These are phyloP conservation scores for Morone saxatilis DNA, from an alignment of 2,113 vertebrate genomes.

Conservation along the genomic window DNA sequence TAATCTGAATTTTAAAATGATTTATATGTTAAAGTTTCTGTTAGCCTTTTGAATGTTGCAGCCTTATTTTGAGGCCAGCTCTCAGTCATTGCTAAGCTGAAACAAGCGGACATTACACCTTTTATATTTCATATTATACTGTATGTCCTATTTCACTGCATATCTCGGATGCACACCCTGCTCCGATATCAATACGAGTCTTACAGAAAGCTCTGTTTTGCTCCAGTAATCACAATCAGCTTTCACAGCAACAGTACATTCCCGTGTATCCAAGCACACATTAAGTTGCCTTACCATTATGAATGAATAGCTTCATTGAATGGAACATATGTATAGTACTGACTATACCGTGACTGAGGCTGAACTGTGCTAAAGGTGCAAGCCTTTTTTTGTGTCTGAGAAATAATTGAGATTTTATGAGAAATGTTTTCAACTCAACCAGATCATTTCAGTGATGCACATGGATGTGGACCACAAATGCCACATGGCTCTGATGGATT, in stretches of 20 bases:
- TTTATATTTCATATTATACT: constrained; percentile 57
- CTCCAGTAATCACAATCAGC: constrained; percentile 55
- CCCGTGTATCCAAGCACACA: constrained; percentile 61
- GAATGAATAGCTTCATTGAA: constrained; percentile 47
- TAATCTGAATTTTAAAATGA: constrained; percentile 69
- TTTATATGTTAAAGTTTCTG: constrained; percentile 51
- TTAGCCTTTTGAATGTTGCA: constrained; percentile 69
- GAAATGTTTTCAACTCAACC: constrained; percentile 8
- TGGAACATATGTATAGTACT: constrained; percentile 4
- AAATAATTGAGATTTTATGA: not conserved
- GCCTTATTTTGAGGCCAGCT: constrained; percentile 56
- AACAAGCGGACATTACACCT: constrained; percentile 30
- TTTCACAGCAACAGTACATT: constrained; percentile 62
- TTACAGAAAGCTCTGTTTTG: constrained; percentile 47
- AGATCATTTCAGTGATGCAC: constrained; percentile 25
- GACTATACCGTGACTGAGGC: constrained; percentile 23
- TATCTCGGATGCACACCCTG: constrained; percentile 52
- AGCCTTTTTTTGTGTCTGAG: constrained; percentile 13
- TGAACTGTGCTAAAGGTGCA: constrained; percentile 31
- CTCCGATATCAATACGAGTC: constrained; percentile 36
- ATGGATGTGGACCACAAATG: constrained; percentile 20
- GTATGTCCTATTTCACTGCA: constrained; percentile 25
- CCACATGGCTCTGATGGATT: not conserved
- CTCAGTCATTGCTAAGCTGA: constrained; percentile 57
- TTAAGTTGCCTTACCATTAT: constrained; percentile 77